Evolutionary conservation across 2,113 vertebrate species (phyloP).

Genomic region (Sebastes fasciatus): DNA sequence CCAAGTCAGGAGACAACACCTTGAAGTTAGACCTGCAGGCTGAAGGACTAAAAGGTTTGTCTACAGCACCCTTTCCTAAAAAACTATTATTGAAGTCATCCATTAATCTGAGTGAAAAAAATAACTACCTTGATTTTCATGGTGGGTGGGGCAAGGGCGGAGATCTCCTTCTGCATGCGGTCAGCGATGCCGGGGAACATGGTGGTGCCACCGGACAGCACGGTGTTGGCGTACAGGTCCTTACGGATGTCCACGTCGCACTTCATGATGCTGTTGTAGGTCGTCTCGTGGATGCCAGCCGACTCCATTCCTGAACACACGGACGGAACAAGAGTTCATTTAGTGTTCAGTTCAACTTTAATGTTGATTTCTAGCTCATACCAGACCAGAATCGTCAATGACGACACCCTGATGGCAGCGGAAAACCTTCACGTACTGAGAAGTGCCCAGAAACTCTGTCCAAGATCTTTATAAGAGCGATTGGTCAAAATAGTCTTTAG

Average conservation of each 20-base stretch:
- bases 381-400: too few species aligned
- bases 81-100: too few species aligned
- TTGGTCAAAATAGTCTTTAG: background rate
- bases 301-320: conserved; percentile 92
- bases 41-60: too few species aligned
- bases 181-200: conserved; percentile 98
- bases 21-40: too few species aligned
- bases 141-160: conserved; percentile 85
- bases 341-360: background rate
- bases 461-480: background rate
- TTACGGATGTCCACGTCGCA: conserved; percentile 98
- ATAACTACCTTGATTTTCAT: conserved; percentile 67
- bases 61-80: too few species aligned
- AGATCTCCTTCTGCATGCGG: conserved; percentile 98
- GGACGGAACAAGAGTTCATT: background rate
- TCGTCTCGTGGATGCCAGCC: conserved; percentile 94
- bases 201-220: conserved; percentile 96
- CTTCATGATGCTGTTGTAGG: conserved; percentile 99
- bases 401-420: too few species aligned
- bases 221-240: conserved; percentile 96
- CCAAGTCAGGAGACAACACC: too few species aligned
- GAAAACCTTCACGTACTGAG: too few species aligned
- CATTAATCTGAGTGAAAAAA: too few species aligned
- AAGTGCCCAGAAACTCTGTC: background rate
- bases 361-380: too few species aligned